Base-by-base conservation (phyloP, 2,113 vertebrate species). In the Nothobranchius kuhntae region DNA sequence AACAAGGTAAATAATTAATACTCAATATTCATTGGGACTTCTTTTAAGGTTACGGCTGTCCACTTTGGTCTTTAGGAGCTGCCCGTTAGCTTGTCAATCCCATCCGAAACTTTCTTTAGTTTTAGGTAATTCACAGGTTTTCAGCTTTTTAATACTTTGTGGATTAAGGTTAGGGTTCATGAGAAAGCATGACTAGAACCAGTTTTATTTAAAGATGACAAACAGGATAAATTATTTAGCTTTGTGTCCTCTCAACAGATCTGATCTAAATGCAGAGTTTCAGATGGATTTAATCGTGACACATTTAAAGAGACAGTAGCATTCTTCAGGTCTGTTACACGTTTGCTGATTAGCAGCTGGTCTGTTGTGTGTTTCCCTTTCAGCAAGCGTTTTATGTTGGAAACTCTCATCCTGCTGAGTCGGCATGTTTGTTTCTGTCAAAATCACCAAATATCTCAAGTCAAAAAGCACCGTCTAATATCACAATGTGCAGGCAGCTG, bases 261-360 rank as follows among this genome's bases (percentile, higher is more conserved):
- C 10, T 4, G 1, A 57, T 68, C 11, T 21, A 11, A 55, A 13
- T 13, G n/a, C 7, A 50, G 36, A 47, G 47, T 45, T 36, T 69
- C n/a, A 53, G 40, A 6, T 62, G 4, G 26, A 21, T 68, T 58
- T 71, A 42, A 30, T 9, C 2, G 2, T 10, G 40, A 36, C 10
- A 64, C 44, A 17, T 71, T 45, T 55, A 55, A 71, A 66, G 53
- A 53, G 14, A 61, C 45, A 54, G 51, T 57, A 60, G 38, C 60
- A 13, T 46, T 56, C 9, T 68, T 47, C 1, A 51, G 36, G 24
- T 7, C 7, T 35, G 35, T 35, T 7, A 1, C 21, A 21, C 21
- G 21, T 21, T 21, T 21, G 21, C 21, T 21, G 21, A 21, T 21
- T 14, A 48, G 55, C 53, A 50, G 52, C 38, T 45, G 60, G 44